Evolutionary conservation across 2,113 vertebrate species (phyloP), one percentile per base, ranked within the genome.

Genomic region (Poeciliopsis turrubarensis): DNA sequence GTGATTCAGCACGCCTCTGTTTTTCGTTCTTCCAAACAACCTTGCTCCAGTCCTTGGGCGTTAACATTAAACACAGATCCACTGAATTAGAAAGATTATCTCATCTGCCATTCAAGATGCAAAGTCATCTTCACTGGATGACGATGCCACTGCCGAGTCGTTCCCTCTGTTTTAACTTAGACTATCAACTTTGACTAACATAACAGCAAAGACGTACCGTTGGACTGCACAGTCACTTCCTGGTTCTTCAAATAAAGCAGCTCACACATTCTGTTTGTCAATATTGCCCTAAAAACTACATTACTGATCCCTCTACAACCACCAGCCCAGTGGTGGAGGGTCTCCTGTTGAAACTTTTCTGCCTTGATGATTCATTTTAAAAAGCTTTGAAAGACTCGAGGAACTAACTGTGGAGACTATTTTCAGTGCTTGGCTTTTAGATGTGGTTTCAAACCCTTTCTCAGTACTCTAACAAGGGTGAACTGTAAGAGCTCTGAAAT

Each of bases 101-200:
- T 86, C 72, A 65, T 82, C 86, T 89, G 91, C 76, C 89, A 87
- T 89, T 91, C 87, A 91, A 82, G 68, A 87, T 79, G 86, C 82
- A 84, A 83, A 85, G 85, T 90, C 90, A 89, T 84, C 83, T 77
- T 61, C 73, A 78, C 70, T 73, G 73, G 81, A 82, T 86, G 81
- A 86, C 81, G 74, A 78, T 84, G 27, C 64, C 69, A 78, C 85
- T 88, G 74, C 81, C 86, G 80, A 71, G 68, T 78, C 85, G 66
- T 62, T 75, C 80, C 44, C 65, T 68, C 63, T 60, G 65, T 63
- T 73, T 88, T 81, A 71, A 72, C 70, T 87, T 76, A 72, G 73
- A 60, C 29, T 44, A 76, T 27, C 0, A 70, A 84, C 54, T 68
- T 5, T 73, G 80, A 88, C 80, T 79, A 70, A 68, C 34, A 65